A percentile compares a stretch with the other conserved stretches of the same genome.
These are phyloP conservation scores for Climacteris rufus DNA, from an alignment of 2,113 vertebrate genomes.

Conservation along the genomic window DNA sequence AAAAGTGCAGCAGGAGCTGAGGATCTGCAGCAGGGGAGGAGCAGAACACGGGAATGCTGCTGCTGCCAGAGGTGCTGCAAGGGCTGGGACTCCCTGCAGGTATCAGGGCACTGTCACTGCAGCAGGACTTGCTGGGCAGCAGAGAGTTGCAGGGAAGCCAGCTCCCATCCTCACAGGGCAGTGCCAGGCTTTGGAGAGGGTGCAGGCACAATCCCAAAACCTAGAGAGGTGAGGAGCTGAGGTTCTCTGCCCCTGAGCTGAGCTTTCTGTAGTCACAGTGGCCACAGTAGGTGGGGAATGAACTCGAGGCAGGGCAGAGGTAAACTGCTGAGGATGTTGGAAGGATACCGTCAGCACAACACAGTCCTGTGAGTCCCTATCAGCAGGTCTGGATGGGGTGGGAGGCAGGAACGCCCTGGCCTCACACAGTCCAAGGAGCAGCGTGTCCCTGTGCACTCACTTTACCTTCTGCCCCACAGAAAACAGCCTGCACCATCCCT, in stretches of 20 bases:
- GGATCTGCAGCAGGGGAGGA: conserved; percentile 40
- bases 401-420: neutral
- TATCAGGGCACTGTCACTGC: neutral
- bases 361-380: accelerated
- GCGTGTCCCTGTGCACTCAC: neutral
- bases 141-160: neutral
- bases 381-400: neutral
- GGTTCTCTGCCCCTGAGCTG: neutral
- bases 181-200: neutral
- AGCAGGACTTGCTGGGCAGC: neutral
- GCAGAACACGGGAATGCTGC: neutral
- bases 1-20: neutral
- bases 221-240: neutral
- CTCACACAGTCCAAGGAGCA: neutral
- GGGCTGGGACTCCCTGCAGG: neutral
- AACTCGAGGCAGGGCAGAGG: neutral
- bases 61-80: neutral
- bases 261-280: neutral
- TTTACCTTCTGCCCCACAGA: conserved; percentile 64
- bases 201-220: accelerated
- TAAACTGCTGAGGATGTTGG: neutral
- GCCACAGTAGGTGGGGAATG: neutral
- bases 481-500: conserved; percentile 83
- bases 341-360: neutral
- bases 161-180: neutral